Percentiles rank a stretch among this genome's conserved stretches.
Conservation (phyloP, 2,113 vertebrate genomes). For the Sturnus vulgaris region DNA sequence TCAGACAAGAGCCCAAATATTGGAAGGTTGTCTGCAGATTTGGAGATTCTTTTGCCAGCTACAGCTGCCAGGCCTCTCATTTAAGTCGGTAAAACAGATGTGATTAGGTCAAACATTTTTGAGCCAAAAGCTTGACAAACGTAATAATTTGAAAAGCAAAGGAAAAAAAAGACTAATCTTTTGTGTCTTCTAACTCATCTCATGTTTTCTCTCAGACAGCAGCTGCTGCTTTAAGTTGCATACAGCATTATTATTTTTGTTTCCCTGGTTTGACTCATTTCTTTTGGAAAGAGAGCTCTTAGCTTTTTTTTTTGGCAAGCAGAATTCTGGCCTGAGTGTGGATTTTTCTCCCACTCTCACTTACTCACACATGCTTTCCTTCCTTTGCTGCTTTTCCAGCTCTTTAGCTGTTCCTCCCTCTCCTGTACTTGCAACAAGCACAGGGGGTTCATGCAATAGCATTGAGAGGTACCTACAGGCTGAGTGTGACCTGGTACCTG, state of each 20-base stretch:
- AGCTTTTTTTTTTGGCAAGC: constrained; percentile 29
- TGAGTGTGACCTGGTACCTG: neutral
- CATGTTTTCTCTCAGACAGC: constrained; percentile 40
- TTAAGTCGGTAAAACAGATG: constrained; percentile 36
- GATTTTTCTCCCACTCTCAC: constrained; percentile 12
- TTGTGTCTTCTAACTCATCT: constrained; percentile 42
- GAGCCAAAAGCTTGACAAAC: constrained; percentile 24
- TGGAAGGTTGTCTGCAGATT: neutral
- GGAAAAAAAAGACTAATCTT: constrained; percentile 56
- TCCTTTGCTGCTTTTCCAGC: constrained; percentile 30
- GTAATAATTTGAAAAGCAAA: neutral
- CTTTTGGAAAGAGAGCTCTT: constrained; percentile 43
- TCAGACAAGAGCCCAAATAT: constrained; percentile 42
- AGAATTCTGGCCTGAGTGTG: constrained; percentile 19
- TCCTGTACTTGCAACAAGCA: neutral
- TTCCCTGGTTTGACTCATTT: constrained; percentile 36
- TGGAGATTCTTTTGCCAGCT: constrained; percentile 15
- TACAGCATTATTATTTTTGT: constrained; percentile 34
- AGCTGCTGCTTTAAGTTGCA: constrained; percentile 44
- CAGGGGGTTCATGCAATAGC: neutral
- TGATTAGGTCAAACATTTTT: constrained; percentile 52
- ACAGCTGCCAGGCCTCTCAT: constrained; percentile 14
- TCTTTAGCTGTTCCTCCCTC: neutral
- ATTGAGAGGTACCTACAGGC: neutral
- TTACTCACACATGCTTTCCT: constrained; percentile 1